A percentile compares a stretch with the other conserved stretches of the same genome.
These are phyloP conservation scores for human DNA, from an alignment of 2,113 vertebrate genomes.

Conservation along the genomic window DNA sequence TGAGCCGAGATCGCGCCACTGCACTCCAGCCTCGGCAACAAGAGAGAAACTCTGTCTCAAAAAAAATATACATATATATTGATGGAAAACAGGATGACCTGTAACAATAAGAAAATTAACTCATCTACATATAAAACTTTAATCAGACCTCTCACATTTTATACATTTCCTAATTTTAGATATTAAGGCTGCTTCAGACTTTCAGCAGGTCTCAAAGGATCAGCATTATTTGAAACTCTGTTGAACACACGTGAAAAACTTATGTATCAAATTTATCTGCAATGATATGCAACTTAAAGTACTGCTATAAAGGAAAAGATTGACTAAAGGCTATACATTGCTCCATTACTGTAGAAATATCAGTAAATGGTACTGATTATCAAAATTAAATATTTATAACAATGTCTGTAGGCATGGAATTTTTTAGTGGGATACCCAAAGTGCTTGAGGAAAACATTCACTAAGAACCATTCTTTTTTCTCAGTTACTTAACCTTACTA, in stretches of 20 bases:
- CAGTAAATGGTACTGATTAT: slow-evolving; percentile 24
- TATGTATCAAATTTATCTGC: background rate
- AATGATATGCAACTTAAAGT: slow-evolving; percentile 27
- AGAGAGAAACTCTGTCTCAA: too few species aligned
- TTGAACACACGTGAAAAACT: background rate
- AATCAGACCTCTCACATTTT: background rate
- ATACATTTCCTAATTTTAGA: slow-evolving; percentile 6
- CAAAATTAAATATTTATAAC: slow-evolving; percentile 57
- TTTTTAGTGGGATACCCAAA: background rate
- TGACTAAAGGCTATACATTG: background rate
- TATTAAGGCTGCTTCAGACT: slow-evolving; percentile 10
- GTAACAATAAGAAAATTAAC: background rate
- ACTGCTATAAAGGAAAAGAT: background rate
- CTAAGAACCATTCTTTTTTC: background rate
- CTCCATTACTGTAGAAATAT: background rate
- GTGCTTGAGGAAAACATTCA: slow-evolving; percentile 36
- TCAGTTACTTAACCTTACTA: background rate
- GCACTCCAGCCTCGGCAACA: too few species aligned
- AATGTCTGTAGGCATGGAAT: background rate
- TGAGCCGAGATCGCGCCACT: too few species aligned
- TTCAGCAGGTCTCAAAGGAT: slow-evolving; percentile 21
- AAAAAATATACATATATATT: background rate
- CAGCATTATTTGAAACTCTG: slow-evolving; percentile 10
- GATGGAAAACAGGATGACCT: background rate
- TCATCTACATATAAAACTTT: background rate